Evolutionary conservation across 1,140 invertebrate genomes (phyloP).

Genomic region (Drosophila chauvacae): DNA sequence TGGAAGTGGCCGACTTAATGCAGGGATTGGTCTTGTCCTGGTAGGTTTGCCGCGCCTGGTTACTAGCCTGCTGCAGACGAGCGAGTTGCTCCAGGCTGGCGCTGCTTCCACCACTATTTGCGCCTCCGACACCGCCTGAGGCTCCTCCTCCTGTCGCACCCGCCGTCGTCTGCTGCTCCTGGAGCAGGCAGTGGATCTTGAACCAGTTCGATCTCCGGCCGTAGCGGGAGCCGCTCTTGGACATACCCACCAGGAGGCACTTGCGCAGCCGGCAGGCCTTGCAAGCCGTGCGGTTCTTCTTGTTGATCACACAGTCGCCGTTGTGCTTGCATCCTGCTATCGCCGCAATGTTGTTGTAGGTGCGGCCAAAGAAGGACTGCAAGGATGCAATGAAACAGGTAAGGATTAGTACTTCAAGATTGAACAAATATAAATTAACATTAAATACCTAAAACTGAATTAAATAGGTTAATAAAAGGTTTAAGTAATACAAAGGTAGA

Average conservation of each 20-base stretch:
- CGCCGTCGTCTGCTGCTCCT: constrained; percentile 87
- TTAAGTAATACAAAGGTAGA: no score
- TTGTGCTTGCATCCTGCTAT: constrained; percentile 97
- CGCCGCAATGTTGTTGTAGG: constrained; percentile 96
- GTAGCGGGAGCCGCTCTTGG: constrained; percentile 96
- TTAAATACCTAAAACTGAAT: no score
- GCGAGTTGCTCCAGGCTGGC: constrained; percentile 81
- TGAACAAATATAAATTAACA: background rate
- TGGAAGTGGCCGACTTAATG: constrained; percentile 76
- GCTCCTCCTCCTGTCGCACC: constrained; percentile 22
- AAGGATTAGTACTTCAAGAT: background rate
- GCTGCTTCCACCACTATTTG: constrained; percentile 23
- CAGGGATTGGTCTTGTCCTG: constrained; percentile 84
- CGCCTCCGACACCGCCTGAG: background rate
- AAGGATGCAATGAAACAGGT: constrained; percentile 47
- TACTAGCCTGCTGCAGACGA: constrained; percentile 76
- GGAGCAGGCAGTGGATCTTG: constrained; percentile 95
- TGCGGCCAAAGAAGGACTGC: constrained; percentile 98
- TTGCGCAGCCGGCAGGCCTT: constrained; percentile 97
- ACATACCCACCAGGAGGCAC: constrained; percentile 97
- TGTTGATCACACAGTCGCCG: constrained; percentile 97
- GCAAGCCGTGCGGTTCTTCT: constrained; percentile 97
- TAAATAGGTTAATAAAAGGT: no score
- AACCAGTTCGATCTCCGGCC: constrained; percentile 97
- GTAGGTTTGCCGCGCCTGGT: constrained; percentile 79